Evolutionary conservation across 2,113 vertebrate genomes (phyloP).

Genomic region (Pteruthius melanotis): DNA sequence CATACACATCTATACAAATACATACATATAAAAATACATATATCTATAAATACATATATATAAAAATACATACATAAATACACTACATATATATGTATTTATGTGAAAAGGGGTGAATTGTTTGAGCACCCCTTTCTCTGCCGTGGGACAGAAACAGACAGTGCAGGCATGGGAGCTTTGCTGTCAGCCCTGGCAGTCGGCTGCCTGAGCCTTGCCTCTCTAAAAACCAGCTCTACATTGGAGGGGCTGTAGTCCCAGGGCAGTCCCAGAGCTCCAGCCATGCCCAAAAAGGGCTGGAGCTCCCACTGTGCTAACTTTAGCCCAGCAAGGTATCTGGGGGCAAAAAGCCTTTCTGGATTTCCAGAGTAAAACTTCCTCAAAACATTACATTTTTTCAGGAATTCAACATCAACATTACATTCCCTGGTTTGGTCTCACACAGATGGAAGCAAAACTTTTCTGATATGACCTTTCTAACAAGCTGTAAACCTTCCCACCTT

Average conservation of each 20-base stretch:
- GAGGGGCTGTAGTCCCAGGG: background rate
- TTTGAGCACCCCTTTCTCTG: background rate
- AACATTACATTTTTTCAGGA: background rate
- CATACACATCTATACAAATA: background rate
- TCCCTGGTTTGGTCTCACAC: background rate
- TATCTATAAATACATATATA: too few relatives aligned
- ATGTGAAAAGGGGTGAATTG: background rate
- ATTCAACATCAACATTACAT: background rate
- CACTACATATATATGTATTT: background rate
- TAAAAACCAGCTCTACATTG: background rate
- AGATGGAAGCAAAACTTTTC: background rate
- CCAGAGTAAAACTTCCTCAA: background rate
- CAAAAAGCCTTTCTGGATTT: background rate
- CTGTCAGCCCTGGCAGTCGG: rapidly evolving
- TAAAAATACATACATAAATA: too few relatives aligned
- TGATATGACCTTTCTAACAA: background rate
- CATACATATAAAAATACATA: too few relatives aligned
- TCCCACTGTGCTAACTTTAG: background rate
- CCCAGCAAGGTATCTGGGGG: background rate
- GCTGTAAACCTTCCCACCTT: background rate
- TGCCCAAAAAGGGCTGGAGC: background rate
- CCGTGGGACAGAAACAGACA: background rate
- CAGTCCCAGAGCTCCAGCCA: rapidly evolving
- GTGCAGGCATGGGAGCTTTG: background rate
- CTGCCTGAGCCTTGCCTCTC: background rate